phyloP scores from a whole-genome alignment of 2,888 invertebrate genomes.

The Lysandra coridon region DNA sequence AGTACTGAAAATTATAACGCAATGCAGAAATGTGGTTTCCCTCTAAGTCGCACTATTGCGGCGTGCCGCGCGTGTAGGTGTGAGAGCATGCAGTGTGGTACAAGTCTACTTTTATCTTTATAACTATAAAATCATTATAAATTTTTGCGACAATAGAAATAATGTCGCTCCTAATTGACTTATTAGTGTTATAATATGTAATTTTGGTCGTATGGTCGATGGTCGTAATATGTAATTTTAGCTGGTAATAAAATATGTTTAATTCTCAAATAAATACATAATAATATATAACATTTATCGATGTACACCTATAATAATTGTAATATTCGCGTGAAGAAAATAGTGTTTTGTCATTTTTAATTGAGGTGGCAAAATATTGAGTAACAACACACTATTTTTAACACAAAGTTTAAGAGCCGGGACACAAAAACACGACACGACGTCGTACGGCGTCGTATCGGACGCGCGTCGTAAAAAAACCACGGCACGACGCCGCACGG shows the following conservation, averaged over 20 bases:
- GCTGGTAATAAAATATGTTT: neutral
- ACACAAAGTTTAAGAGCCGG: neutral
- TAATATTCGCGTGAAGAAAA: neutral
- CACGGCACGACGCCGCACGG: too few species aligned
- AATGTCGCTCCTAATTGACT: neutral
- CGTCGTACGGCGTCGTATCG: too few species aligned
- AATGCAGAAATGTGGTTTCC: neutral
- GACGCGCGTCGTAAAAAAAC: too few species aligned
- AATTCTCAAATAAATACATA: neutral
- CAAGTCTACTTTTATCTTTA: slow-evolving; percentile 6
- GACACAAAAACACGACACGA: too few species aligned
- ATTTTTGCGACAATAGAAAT: neutral
- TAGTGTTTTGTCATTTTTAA: neutral
- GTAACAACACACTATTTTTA: neutral
- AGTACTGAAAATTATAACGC: neutral
- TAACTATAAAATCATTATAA: neutral
- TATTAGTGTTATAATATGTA: neutral
- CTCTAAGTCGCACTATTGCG: neutral
- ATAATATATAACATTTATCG: neutral
- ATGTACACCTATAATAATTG: neutral
- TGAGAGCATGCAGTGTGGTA: too few species aligned
- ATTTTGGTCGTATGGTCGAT: too few species aligned
- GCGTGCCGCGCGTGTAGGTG: neutral
- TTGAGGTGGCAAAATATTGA: neutral
- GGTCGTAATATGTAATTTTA: neutral